Evolutionary conservation across 1,140 invertebrate species (phyloP), one percentile per base, ranked within the genome.

Genomic region (Drosophila aff.): DNA sequence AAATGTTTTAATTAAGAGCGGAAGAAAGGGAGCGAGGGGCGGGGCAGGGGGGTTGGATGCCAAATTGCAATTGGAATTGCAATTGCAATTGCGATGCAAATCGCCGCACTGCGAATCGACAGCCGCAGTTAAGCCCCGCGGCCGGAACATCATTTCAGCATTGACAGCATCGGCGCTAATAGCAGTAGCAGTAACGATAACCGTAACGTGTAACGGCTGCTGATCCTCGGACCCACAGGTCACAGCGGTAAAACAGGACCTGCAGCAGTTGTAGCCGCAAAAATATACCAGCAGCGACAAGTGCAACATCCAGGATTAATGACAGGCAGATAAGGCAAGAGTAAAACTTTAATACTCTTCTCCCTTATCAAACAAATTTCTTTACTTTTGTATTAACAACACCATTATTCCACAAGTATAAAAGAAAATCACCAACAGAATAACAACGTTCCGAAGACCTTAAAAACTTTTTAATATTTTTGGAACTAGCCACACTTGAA

Each of bases 1-100:
- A 75, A 78, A 78, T 78, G 75, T 77, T 77, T 77, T 76, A 77
- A 77, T 76, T 77, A 77, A 68, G 57, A 68, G 55, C 13, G 21
- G 21, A 57, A 74, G 59, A 59, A 55, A 26, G 46, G 10, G 47
- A 31, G 47, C 23, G 10, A 41, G 31, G 16, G 38, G 28, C 11
- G 9, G 53, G 15, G 16, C 40, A 5, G 36, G 40, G 46, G 4
- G 21, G 23, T 31, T 36, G 36, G n/a, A 62, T 44, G 38, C 53
- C 40, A 44, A 59, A 76, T 65, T 44, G 63, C 47, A 36, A 75
- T 65, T 36, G 33, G 2, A 36, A 36, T 36, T 40, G 63, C n/a
- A 38, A 74, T 55, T 73, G 40, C 68, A 71, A 53, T 72, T 61
- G 50, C 58, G 41, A 65, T 65, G 60, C 71, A 53, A 76, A 76